Base-by-base conservation (phyloP, 2,888 invertebrate genomes). In the Tuta absoluta region DNA sequence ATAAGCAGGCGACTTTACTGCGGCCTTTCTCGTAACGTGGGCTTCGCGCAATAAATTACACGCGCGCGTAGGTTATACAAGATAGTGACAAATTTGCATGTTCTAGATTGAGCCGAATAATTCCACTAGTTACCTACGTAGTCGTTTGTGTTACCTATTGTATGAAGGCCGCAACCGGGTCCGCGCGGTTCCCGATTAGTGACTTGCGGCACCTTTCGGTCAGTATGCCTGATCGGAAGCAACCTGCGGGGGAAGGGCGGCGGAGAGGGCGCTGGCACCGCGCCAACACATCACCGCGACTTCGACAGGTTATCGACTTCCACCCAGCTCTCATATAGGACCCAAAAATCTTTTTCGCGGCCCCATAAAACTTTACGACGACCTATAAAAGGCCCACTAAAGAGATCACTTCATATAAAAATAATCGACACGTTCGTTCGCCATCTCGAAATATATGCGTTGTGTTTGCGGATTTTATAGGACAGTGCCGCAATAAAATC, bases 221-320 rank as follows among this genome's bases (percentile, higher is more conserved):
- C 51, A 45, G 45, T 45, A 45, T 17, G 45, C n/a, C 45, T 17
- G 45, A 17, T 45, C n/a, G 45, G 45, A 45, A 45, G 45, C 1
- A 17, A 53, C 51, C 33, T 56, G 56, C 17, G 53, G 53, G 53
- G 48, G 21, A 4, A 12, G 51, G 12, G 56, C 2, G 33, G 28
- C 24, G 28, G n/a, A n/a, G n/a, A n/a, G 21, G 59, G 41, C 67
- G 65, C 73, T 88, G 89, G 89, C 86, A 67, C 66, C 33, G 62
- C 71, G 84, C 89, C 88, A 87, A 75, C 71, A 67, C 75, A 71
- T 80, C 76, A 78, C 58, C 58, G 19, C 59, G 11, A 82, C 79
- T 84, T 84, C 80, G 80, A 76, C 86, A 86, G 87, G 86, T 88
- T 87, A 85, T 84, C 85, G 81, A 75, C 79, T 80, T 86, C 84